A percentile compares a stretch with the other conserved stretches of the same genome.
Conservation (phyloP, 1,140 invertebrate genomes). For the Linepithema humile region DNA sequence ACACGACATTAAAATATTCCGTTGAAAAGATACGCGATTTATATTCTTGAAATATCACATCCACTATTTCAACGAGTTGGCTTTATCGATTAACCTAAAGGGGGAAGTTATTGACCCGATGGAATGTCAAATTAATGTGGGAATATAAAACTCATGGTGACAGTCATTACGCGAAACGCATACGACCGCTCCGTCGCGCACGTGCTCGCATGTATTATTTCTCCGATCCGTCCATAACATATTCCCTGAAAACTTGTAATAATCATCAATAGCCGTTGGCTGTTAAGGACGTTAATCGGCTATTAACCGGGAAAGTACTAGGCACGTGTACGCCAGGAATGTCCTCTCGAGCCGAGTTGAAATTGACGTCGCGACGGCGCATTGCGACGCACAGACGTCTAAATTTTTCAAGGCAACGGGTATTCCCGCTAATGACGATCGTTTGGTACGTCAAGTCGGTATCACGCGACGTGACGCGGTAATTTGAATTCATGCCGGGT, state of each 20-base stretch:
- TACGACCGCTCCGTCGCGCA: neutral
- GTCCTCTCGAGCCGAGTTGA: neutral
- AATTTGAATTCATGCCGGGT: slow-evolving; percentile 33
- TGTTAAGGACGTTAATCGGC: slow-evolving; percentile 46
- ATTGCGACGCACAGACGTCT: neutral
- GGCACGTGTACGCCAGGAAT: neutral
- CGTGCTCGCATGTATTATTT: slow-evolving; percentile 13
- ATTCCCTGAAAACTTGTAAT: slow-evolving; percentile 27
- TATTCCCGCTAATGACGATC: slow-evolving; percentile 31
- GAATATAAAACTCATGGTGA: slow-evolving; percentile 29
- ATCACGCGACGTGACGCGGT: neutral
- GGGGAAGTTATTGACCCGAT: slow-evolving; percentile 10
- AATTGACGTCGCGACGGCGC: slow-evolving; percentile 20
- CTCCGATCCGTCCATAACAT: neutral
- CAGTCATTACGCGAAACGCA: slow-evolving; percentile 20
- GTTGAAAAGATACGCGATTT: neutral
- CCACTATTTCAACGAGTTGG: neutral
- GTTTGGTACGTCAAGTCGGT: slow-evolving; percentile 5
- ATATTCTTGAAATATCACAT: slow-evolving; percentile 6
- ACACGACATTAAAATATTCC: too few relatives aligned
- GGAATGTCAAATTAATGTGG: slow-evolving; percentile 29
- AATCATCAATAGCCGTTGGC: neutral
- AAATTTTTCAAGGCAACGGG: slow-evolving; percentile 32
- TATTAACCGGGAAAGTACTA: slow-evolving; percentile 14
- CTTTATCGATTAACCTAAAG: slow-evolving; percentile 23